Evolutionary conservation across 2,888 invertebrate genomes (phyloP), one percentile per base, ranked within the genome.

Genomic region (Charanyca ferruginea): DNA sequence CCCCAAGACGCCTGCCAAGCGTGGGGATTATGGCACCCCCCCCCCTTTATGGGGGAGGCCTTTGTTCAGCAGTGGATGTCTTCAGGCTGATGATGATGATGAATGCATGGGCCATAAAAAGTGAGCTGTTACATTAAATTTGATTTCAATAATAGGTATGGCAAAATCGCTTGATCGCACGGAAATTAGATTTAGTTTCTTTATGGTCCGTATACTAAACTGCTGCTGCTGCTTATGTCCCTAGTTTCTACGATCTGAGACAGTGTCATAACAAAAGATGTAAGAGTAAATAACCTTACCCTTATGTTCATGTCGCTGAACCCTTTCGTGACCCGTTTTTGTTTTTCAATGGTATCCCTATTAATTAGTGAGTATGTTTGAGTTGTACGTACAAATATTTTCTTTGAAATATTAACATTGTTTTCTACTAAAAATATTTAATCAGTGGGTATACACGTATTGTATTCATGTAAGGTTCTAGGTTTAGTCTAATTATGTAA

Each of bases 241-340:
- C 2, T 23, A 22, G 13, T 48, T 73, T 73, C 55, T n/a, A 44
- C 4, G 23, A 22, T 79, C 67, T 22, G 6, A 11, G 66, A 6
- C 8, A 47, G 13, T 7, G 7, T 23, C 28, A 48, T 52, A 77
- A 81, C 73, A 81, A 81, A 66, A 77, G 81, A 77, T 77, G 52
- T 77, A 18, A 61, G 51, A 62, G 79, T 78, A 81, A 81, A 77
- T 66, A 77, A 58, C 64, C 41, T 49, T 47, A 55, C 77, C 79
- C 68, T 68, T 57, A 48, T 22, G 57, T 48, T 54, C 76, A 55
- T 63, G 76, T 63, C 63, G 48, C 38, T 38, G 51, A 55, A 70
- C 64, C 73, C 76, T 69, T 73, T 69, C 55, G 59, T 64, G 73
- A 59, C 71, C 76, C 64, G 64, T 44, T 69, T 52, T 55, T 73